A percentile compares a stretch with the other conserved stretches of the same genome.
Evolutionary conservation across 2,113 vertebrate species (phyloP).

Genomic region (Leptobrachium ailaonicum): DNA sequence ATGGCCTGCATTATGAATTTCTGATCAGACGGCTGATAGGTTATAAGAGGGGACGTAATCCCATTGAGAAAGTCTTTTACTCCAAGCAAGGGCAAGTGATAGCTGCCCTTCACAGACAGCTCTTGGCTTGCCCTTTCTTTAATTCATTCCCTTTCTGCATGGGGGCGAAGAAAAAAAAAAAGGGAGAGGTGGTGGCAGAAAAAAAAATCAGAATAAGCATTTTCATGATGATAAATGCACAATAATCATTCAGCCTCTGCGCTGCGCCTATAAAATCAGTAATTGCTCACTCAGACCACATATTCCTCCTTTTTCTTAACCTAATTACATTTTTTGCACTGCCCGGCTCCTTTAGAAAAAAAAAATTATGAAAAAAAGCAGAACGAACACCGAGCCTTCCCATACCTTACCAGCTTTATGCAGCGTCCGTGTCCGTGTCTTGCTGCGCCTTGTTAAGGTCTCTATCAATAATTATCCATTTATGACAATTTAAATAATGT

Average conservation of each 20-base stretch:
- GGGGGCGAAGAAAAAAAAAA: conserved; percentile 33
- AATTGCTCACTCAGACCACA: conserved; percentile 33
- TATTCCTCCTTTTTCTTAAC: conserved; percentile 23
- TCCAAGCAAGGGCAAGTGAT: conserved; percentile 69
- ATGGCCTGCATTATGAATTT: conserved; percentile 77
- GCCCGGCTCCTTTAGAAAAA: conserved; percentile 28
- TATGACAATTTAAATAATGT: too few relatives aligned
- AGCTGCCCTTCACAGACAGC: conserved; percentile 68
- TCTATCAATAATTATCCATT: too few relatives aligned
- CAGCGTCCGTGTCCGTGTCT: background rate
- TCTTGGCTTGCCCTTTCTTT: conserved; percentile 62
- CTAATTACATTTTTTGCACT: conserved; percentile 46
- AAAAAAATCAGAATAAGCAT: conserved; percentile 62
- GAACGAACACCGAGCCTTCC: background rate
- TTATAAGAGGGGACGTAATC: conserved; percentile 72
- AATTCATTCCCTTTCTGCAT: conserved; percentile 49
- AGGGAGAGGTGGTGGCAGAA: too few relatives aligned
- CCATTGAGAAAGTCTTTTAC: conserved; percentile 72
- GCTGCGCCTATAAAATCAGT: conserved; percentile 40
- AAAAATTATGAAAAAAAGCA: conserved; percentile 30
- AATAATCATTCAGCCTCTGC: conserved; percentile 37
- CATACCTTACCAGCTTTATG: background rate
- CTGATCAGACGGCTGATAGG: conserved; percentile 77
- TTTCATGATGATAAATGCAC: conserved; percentile 68
- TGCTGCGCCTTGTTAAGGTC: too few relatives aligned